Base-by-base conservation (phyloP, 1,140 invertebrate genomes). In the Drosophila dunni region DNA sequence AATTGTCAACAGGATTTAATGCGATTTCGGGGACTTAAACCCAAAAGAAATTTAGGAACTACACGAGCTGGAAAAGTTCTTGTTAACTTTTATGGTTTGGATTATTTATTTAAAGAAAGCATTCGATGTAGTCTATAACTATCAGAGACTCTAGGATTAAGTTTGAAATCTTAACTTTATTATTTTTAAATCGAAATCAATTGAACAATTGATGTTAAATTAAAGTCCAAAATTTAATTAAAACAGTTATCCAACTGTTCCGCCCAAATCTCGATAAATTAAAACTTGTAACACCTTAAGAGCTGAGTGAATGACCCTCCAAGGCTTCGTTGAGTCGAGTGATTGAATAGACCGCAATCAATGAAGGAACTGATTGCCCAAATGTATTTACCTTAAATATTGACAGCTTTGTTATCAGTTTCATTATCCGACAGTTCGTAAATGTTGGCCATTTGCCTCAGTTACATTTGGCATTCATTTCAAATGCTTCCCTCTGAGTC, bases 381-480 rank as follows among this genome's bases (percentile, higher is more conserved):
- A 54, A 54, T 53, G 34, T 36, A 57, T 56, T 57, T 74, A 69
- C 44, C 65, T 74, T 45, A 8, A 29, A 56, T 74, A 69, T 74
- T 69, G 71, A 62, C 60, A 69, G 65, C 65, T 61, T 44, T 29
- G 34, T 64, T 66, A 64, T 63, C 61, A 64, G 13, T 63, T 70
- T 54, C 40, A 54, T 70, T 70, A 63, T 50, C 61, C 42, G 13
- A 46, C 51, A 54, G 48, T 5, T 33, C 38, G 40, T 2, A 57
- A 57, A 57, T 57, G 48, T 51, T 34, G 20, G 20, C 62, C 51
- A 36, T 15, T 46, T 9, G 24, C 13, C 2, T 13, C 17, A 15
- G 8, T 54, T 15, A 46, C 58, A 62, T 63, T 64, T 65, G 51
- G 44, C 40, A 53, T 50, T 65, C 44, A 20, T 50, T 50, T 13